These are phyloP conservation scores for Poeciliopsis retropinna DNA, from an alignment of 2,113 vertebrate species.

Conservation along the genomic window DNA sequence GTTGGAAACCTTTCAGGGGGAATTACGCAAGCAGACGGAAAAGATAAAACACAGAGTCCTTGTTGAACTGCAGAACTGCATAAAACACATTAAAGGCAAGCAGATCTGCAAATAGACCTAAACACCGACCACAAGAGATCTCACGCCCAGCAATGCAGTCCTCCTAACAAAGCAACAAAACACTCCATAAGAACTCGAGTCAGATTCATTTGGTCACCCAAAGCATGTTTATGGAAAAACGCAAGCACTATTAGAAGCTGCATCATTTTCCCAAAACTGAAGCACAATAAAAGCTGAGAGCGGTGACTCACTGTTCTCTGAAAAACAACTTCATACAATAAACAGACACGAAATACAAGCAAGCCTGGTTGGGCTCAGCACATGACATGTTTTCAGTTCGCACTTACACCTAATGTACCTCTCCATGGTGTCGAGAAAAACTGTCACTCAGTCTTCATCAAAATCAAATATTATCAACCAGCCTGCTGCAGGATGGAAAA, in stretches of 20 bases:
- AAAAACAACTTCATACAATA: constrained; percentile 24
- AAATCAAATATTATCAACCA: not conserved
- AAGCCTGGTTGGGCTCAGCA: not conserved
- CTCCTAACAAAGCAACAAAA: constrained; percentile 33
- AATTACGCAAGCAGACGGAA: constrained; percentile 21
- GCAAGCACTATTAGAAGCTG: constrained; percentile 31
- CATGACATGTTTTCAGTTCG: not conserved
- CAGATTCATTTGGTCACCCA: constrained; percentile 28
- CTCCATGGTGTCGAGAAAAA: not conserved
- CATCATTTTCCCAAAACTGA: constrained; percentile 24
- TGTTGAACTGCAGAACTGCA: constrained; percentile 35
- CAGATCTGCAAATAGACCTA: constrained; percentile 47
- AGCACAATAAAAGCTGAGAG: constrained; percentile 39
- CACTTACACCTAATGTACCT: not conserved
- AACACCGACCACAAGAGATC: constrained; percentile 38
- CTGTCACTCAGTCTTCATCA: not conserved
- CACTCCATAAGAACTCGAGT: constrained; percentile 13
- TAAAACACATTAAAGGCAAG: constrained; percentile 22
- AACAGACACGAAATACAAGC: constrained; percentile 18
- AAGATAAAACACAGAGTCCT: constrained; percentile 25
- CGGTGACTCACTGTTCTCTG: constrained; percentile 30
- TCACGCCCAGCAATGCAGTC: constrained; percentile 53
- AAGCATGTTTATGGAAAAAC: constrained; percentile 35
- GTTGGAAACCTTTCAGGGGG: constrained; percentile 21
- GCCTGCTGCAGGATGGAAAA: too few relatives aligned